Evolutionary conservation across 1,140 invertebrate genomes (phyloP), one percentile per base, ranked within the genome.

Genomic region (Megalopta genalis): DNA sequence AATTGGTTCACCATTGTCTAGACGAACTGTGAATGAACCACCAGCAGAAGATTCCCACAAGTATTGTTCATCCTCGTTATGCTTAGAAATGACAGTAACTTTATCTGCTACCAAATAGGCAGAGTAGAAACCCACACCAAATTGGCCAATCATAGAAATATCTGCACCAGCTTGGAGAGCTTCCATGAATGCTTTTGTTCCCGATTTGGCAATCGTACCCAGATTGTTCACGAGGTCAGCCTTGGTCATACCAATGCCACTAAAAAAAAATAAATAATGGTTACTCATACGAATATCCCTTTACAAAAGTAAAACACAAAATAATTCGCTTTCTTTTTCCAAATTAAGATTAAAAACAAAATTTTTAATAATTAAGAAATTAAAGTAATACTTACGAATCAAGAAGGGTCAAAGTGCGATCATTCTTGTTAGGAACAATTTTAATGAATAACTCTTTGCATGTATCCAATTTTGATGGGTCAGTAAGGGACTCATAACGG

Each of bases 21-120:
- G 82, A 25, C 93, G 90, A 57, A 97, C 94, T 23, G 96, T 97
- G 93, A 97, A 97, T 2, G 96, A 96, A 39, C 97, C 97, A 78
- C 97, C 97, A 86, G 96, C 97, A 39, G 95, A 94, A 1, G 96
- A 97, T 87, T 97, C 96, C 97, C 97, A 97, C 0, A 95, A 90
- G 87, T 97, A 97, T 76, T 96, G 95, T 82, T 97, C 96, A 87
- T 97, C 97, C 90, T 97, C 99, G 89, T 99, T 99, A 94, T 99
- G 95, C 91, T 99, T 99, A 0, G 98, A 98, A 32, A 96, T 95
- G 0, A 99, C 99, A 0, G 96, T 96, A 9, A 99, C 99, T 88
- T 95, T 95, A 88, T 99, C 99, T 63, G 99, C 98, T 21, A 99
- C 96, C 65, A 99, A 93, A 92, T 99, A 99, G 46, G 98, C 98